Conservation (phyloP, 2,113 vertebrate genomes). For the Callithrix jacchus region DNA sequence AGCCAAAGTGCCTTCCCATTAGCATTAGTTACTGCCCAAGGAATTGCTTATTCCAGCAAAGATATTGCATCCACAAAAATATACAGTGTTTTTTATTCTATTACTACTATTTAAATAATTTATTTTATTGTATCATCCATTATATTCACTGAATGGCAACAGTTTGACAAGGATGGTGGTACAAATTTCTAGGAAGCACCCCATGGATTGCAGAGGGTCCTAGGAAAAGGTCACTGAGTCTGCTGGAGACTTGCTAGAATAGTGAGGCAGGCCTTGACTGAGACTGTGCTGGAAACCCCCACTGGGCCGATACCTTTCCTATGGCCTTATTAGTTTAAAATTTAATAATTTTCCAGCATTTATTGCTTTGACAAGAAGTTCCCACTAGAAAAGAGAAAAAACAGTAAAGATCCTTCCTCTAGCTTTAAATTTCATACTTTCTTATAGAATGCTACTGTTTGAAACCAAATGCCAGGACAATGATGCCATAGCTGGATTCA, state of each 20-base stretch:
- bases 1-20: not conserved
- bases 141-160: slow-evolving; percentile 11
- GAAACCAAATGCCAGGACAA: slow-evolving; percentile 20
- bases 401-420: not conserved
- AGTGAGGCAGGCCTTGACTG: not conserved
- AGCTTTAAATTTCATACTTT: not conserved
- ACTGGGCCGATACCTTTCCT: slow-evolving; percentile 20
- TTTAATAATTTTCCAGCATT: slow-evolving; percentile 45
- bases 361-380: slow-evolving; percentile 27
- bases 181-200: not conserved
- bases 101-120: slow-evolving; percentile 55
- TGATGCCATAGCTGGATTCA: not conserved
- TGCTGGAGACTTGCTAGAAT: not conserved
- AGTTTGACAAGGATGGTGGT: not conserved
- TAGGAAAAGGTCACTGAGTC: slow-evolving; percentile 12
- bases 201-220: not conserved
- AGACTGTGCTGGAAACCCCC: not conserved
- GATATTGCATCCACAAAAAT: slow-evolving; percentile 16
- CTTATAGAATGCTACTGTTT: slow-evolving; percentile 12
- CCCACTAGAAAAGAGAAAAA: not conserved
- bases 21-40: not conserved
- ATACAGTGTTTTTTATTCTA: not conserved
- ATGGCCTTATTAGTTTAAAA: slow-evolving; percentile 55
- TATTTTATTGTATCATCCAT: slow-evolving; percentile 7
- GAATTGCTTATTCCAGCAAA: slow-evolving; percentile 32